Percentiles rank a stretch among this genome's conserved stretches.
These are phyloP conservation scores for Drosophila anomalata DNA, from an alignment of 2,888 invertebrate genomes.

Conservation along the genomic window DNA sequence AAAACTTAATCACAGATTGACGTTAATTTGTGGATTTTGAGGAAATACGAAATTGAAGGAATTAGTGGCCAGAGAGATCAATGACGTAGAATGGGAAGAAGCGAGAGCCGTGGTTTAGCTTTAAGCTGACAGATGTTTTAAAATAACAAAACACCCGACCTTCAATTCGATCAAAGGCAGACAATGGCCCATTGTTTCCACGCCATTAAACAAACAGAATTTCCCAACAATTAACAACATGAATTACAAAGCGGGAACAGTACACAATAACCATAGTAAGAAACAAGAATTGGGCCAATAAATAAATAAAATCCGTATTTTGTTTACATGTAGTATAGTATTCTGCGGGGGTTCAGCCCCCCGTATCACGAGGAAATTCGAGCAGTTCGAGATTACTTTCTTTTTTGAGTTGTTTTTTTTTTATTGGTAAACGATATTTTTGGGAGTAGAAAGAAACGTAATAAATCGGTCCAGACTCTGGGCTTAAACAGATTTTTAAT, in stretches of 20 bases:
- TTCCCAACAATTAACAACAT: conserved; percentile 68
- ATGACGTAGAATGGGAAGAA: too few species aligned
- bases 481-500: too few species aligned
- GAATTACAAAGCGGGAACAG: conserved; percentile 12
- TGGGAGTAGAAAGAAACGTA: too few species aligned
- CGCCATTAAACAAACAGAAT: conserved; percentile 53
- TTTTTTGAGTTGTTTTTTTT: too few species aligned
- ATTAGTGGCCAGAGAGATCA: conserved; percentile 10
- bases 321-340: conserved; percentile 49
- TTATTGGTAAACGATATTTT: too few species aligned
- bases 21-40: conserved; percentile 56
- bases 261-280: conserved; percentile 52
- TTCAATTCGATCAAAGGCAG: conserved; percentile 31
- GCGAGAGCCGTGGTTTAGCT: conserved; percentile 3
- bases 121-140: conserved; percentile 37
- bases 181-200: conserved; percentile 29
- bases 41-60: conserved; percentile 9
- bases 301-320: conserved; percentile 71
- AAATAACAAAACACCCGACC: conserved; percentile 25
- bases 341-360: too few species aligned
- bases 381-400: too few species aligned
- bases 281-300: conserved; percentile 67
- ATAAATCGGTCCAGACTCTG: too few species aligned
- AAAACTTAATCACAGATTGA: conserved; percentile 48
- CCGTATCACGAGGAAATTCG: too few species aligned